Evolutionary conservation across 2,888 invertebrate species (phyloP), one percentile per base, ranked within the genome.

Genomic region (Dorcus hopei): DNA sequence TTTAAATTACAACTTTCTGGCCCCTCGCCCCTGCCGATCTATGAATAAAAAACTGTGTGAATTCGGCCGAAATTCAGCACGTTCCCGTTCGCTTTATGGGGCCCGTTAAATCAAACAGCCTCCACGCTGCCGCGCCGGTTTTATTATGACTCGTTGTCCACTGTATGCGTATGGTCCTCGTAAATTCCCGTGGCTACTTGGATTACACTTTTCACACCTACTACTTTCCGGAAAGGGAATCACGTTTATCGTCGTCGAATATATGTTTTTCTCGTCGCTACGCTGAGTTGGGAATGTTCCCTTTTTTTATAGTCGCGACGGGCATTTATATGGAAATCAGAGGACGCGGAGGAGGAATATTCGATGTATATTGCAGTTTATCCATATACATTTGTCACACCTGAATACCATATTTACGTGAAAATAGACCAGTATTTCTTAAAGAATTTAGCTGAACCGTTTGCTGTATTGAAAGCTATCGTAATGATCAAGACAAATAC

Each of bases 11-110:
- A 19, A 9, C 9, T 19, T 19, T 9, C 45, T 42, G 19, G 45
- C 14, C 14, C 45, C 45, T 19, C 19, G 16, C 45, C 45, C 45
- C 26, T 1, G 6, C 16, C 16, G 19, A 14, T 4, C 19, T 16
- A 16, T 6, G 6, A 45, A 16, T 16, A 45, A 45, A 45, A 45
- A 45, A 33, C 26, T 23, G 45, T 45, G 45, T 45, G 45, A 45
- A 45, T n/a, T 9, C 45, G 45, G 19, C 45, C 50, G 60, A 52
- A 58, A 58, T 63, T 59, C 63, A 61, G 63, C 58, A 63, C 58
- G 63, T 61, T 61, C 61, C 58, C 59, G 59, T 61, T 63, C 60
- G 23, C 45, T 45, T 45, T 45, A 45, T 45, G 14, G 45, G 45
- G 23, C 14, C 45, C 45, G 45, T 45, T 45, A 45, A 45, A 45